Evolutionary conservation across 2,888 invertebrate genomes (phyloP).

Genomic region (Catocala nupta): DNA sequence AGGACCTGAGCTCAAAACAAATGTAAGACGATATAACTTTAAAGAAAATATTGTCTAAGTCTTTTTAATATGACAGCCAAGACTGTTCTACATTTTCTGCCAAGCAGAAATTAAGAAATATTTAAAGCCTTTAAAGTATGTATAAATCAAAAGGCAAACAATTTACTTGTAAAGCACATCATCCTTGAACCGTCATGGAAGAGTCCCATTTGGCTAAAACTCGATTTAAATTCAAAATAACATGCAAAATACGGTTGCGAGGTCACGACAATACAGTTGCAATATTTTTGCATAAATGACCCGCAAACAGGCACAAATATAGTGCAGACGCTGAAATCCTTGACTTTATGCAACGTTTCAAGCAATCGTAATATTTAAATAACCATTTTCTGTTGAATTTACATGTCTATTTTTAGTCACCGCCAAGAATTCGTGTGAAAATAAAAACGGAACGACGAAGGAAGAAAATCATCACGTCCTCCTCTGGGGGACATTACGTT

Average conservation of each 20-base stretch:
- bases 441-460: too few relatives aligned
- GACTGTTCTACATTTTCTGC: neutral
- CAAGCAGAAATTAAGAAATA: neutral
- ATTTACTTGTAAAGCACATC: neutral
- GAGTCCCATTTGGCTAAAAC: constrained; percentile 5
- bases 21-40: too few relatives aligned
- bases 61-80: too few relatives aligned
- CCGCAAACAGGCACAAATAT: constrained; percentile 28
- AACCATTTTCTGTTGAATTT: too few relatives aligned
- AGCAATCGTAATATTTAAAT: neutral
- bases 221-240: constrained; percentile 16
- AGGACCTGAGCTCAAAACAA: too few relatives aligned
- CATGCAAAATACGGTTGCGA: constrained; percentile 12
- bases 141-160: neutral
- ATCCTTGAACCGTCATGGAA: constrained; percentile 3
- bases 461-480: too few relatives aligned
- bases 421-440: too few relatives aligned
- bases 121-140: too few relatives aligned
- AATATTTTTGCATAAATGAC: constrained; percentile 41
- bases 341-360: constrained; percentile 6
- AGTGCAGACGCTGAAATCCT: constrained; percentile 18
- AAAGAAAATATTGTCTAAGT: too few relatives aligned
- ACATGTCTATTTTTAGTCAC: too few relatives aligned
- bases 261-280: constrained; percentile 29
- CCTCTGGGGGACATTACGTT: too few relatives aligned